Evolutionary conservation across 2,797 vertebrate species (phyloP).

Genomic region (Podargus strigoides): DNA sequence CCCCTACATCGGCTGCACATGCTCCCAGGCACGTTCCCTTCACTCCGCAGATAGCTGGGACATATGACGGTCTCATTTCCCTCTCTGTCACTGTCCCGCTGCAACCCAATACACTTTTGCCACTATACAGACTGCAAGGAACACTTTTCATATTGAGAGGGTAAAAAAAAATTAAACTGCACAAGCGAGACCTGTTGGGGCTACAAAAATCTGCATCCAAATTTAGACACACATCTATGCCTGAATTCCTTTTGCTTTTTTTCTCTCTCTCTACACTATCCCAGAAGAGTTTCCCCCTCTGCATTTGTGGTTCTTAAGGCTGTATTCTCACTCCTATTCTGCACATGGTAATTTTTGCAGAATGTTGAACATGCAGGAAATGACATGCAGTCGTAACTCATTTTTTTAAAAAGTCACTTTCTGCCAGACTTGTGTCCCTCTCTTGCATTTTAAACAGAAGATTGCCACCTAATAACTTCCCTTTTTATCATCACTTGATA

Average conservation of each 20-base stretch:
- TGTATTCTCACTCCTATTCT: not conserved
- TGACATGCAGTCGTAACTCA: too few species aligned
- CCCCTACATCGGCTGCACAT: not conserved
- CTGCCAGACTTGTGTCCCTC: not conserved
- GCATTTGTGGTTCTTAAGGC: not conserved
- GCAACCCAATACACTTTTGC: not conserved
- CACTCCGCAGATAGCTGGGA: not conserved
- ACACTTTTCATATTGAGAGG: not conserved
- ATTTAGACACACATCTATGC: accelerated
- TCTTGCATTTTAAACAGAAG: not conserved
- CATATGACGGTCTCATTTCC: accelerated
- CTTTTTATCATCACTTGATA: not conserved
- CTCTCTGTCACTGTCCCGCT: accelerated
- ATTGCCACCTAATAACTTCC: not conserved
- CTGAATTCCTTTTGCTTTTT: not conserved
- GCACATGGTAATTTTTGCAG: accelerated
- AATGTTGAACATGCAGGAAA: not conserved
- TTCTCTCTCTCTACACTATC: not conserved
- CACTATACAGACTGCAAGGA: not conserved
- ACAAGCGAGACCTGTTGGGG: not conserved
- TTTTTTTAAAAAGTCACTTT: too few species aligned
- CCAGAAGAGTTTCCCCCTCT: not conserved
- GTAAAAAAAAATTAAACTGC: not conserved
- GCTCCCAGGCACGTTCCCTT: not conserved
- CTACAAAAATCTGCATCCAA: not conserved